A percentile compares a stretch with the other conserved stretches of the same genome.
Conservation (phyloP, 2,113 vertebrate species). For the Geococcyx californianus region DNA sequence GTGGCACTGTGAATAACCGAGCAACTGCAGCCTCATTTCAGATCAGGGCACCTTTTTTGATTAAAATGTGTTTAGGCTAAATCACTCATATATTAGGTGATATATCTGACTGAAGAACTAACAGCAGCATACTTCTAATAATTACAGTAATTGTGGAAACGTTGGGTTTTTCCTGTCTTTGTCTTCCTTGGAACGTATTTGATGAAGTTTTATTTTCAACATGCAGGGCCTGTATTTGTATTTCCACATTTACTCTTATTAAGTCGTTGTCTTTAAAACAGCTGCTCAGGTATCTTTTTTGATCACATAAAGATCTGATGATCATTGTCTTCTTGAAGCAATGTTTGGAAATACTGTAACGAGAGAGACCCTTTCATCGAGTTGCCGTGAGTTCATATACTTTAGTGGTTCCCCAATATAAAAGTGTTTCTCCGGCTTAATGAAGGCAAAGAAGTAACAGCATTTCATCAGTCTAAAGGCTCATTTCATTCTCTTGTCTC, state of each 20-base stretch:
- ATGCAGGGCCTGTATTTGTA: background rate
- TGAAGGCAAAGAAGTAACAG: background rate
- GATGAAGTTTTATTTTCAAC: background rate
- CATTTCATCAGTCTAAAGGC: background rate
- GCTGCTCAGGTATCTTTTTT: background rate
- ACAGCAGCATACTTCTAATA: accelerated
- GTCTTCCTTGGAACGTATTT: background rate
- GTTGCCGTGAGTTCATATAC: background rate
- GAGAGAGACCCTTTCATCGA: background rate
- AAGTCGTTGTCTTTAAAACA: background rate
- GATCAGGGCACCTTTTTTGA: background rate
- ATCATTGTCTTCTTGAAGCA: background rate
- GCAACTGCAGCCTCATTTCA: background rate
- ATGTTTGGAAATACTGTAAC: background rate
- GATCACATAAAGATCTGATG: background rate
- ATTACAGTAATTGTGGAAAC: background rate
- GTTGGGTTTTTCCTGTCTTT: background rate
- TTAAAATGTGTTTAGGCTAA: background rate
- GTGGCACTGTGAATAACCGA: background rate
- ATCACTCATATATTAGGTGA: background rate
- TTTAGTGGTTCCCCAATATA: background rate
- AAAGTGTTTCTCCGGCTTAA: background rate
- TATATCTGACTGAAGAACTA: background rate
- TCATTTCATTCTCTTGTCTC: background rate
- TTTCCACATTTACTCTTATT: background rate